Evolutionary conservation across 1,140 invertebrate species (phyloP), one percentile per base, ranked within the genome.

Genomic region (Teleopsis dalmanni): DNA sequence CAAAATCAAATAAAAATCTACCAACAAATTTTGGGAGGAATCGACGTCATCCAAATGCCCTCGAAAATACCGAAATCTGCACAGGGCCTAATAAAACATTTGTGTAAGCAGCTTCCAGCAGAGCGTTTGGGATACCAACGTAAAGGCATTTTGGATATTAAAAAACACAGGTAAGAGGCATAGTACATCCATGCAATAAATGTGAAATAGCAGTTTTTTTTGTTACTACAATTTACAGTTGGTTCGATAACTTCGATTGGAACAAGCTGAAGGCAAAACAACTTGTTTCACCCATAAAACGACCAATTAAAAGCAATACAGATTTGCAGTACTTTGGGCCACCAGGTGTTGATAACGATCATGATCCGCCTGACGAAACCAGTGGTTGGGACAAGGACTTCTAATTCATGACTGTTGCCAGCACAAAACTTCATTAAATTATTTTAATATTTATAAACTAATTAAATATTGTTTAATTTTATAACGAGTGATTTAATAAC

Each of bases 211-310:
- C 57, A 60, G 4, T 59, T 55, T 42, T 52, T 59, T 61, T 44
- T 62, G 57, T 11, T 35, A 11, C 25, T 27, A 4, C 48, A 25
- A 14, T 31, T 42, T 71, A 22, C 54, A 82, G 87, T 57, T 96
- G 92, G 91, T 97, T 94, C 73, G 81, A 88, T 58, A 89, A 87
- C 40, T 92, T 97, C 62, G 91, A 96, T 63, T 98, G 93, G 92
- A 82, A 88, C 54, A 84, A 82, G 10, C 71, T 97, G 16, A 73
- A 80, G 19, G 77, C 78, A 44, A 73, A 83, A 51, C 82, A 80
- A 26, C 58, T 95, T 34, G 79, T 81, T 47, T 65, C 65, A 8
- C 89, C 90, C 0, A 85, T 95, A 21, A 76, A 88, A 43, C 87
- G 89, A 42, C 78, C 81, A 41, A 84, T 95, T 53, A 72, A 71